Evolutionary conservation across 2,888 invertebrate species (phyloP), one percentile per base, ranked within the genome.

Genomic region (Torymus tubicola): DNA sequence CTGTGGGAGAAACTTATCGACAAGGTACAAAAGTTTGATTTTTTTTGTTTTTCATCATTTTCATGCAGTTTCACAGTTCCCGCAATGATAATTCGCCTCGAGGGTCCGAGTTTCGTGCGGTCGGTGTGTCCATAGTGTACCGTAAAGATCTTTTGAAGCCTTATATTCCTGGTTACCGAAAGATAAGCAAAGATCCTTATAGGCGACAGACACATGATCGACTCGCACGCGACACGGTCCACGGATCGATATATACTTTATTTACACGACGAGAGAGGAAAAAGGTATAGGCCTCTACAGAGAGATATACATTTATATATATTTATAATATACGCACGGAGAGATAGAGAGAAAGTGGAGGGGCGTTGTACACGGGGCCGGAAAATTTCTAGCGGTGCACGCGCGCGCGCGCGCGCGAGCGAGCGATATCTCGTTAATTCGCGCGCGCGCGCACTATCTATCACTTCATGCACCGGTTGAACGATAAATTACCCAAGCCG

Each of bases 11-110:
- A 61, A 74, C 72, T 5, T 42, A 63, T 68, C 68, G 21, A 57
- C 65, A 75, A 75, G 74, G 70, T 80, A 75, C 65, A 70, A 80
- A 70, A 80, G 80, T 80, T 75, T 76, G 75, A 75, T 80, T 79
- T 72, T 53, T 57, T 42, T 80, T 79, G 67, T 53, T 57, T 42
- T 42, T 42, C 10, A 8, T 42, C 42, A 8, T 42, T 42, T 50
- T 50, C 11, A 13, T 31, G 24, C 18, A 18, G 14, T 68, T 61
- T 61, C 21, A 10, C 52, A 8, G 8, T 42, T 42, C 42, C 58
- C 21, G 21, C 42, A 42, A 42, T 42, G 10, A 42, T 42, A 42
- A 42, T 42, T 67, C 55, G 55, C 60, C 71, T 71, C 60, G 77
- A 42, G 42, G 42, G 8, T 8, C 42, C 42, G 42, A 42, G 8